phyloP scores from a whole-genome alignment of 2,113 vertebrate species.

The Paradoxurus hermaphroditus region DNA sequence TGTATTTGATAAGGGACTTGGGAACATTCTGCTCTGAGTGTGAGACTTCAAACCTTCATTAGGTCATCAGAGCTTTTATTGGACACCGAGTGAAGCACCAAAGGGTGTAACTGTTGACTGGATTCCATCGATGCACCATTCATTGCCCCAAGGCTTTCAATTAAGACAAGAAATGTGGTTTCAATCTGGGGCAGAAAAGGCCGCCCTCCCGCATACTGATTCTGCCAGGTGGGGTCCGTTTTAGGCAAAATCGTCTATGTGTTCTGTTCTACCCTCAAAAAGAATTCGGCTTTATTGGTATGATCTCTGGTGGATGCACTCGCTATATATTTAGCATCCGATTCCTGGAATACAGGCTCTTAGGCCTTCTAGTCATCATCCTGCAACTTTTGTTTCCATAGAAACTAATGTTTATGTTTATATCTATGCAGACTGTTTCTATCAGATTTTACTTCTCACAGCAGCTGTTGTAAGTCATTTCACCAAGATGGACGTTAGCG shows the following conservation, averaged over 20 bases:
- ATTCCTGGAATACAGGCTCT: conserved; percentile 69
- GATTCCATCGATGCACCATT: conserved; percentile 8
- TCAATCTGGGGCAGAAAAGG: conserved; percentile 40
- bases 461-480: conserved; percentile 83
- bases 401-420: conserved; percentile 86
- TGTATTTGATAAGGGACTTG: not conserved
- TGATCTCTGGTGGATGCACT: conserved; percentile 37
- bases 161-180: conserved; percentile 63
- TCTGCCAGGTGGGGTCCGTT: not conserved
- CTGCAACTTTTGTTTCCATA: conserved; percentile 82
- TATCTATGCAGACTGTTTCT: conserved; percentile 77
- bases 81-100: not conserved
- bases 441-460: conserved; percentile 77
- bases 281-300: conserved; percentile 5
- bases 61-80: not conserved
- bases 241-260: not conserved
- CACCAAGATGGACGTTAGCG: conserved; percentile 75
- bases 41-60: not conserved
- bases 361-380: conserved; percentile 60
- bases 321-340: conserved; percentile 50
- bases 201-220: not conserved
- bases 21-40: not conserved
- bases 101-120: conserved; percentile 28
- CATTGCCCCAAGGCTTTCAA: conserved; percentile 46
- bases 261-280: not conserved